A percentile compares a stretch with the other conserved stretches of the same genome.
Conservation (phyloP, 1,140 invertebrate species). For the Lerema accius region DNA sequence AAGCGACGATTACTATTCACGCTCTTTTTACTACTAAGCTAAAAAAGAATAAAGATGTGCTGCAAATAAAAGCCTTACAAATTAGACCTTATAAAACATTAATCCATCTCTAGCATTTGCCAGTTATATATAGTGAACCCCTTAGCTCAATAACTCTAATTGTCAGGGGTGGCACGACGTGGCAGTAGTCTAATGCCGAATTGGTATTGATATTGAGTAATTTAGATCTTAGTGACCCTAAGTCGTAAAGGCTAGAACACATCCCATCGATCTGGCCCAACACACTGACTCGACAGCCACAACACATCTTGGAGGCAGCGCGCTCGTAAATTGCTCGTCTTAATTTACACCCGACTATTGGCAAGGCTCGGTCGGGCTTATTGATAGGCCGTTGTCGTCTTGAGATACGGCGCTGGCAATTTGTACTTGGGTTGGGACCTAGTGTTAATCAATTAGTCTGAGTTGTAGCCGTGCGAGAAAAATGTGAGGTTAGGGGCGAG, state of each 20-base stretch:
- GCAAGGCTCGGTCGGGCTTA: conserved; percentile 49
- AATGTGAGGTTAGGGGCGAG: conserved; percentile 20
- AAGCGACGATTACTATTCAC: too few species aligned
- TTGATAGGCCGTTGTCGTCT: conserved; percentile 72
- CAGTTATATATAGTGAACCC: too few species aligned
- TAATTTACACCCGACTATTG: conserved; percentile 62
- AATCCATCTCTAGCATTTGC: too few species aligned
- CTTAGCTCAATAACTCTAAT: too few species aligned
- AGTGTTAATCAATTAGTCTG: conserved; percentile 65
- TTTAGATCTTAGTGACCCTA: conserved; percentile 6
- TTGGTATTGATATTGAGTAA: conserved; percentile 10
- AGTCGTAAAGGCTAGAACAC: conserved; percentile 28
- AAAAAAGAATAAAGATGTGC: too few species aligned
- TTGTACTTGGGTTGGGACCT: conserved; percentile 58
- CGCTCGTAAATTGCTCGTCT: conserved; percentile 64
- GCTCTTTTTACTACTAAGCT: too few species aligned
- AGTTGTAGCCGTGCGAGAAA: conserved; percentile 36
- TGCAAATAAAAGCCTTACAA: too few species aligned
- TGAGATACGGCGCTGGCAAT: conserved; percentile 67
- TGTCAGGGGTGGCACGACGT: neutral
- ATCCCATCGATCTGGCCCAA: conserved; percentile 24
- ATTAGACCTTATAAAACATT: too few species aligned
- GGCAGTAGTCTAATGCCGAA: conserved; percentile 1
- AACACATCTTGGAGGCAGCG: conserved; percentile 30
- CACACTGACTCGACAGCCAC: conserved; percentile 28